A percentile compares a stretch with the other conserved stretches of the same genome.
Conservation (phyloP, 1,140 invertebrate species). For the Macrostomum lignano region DNA sequence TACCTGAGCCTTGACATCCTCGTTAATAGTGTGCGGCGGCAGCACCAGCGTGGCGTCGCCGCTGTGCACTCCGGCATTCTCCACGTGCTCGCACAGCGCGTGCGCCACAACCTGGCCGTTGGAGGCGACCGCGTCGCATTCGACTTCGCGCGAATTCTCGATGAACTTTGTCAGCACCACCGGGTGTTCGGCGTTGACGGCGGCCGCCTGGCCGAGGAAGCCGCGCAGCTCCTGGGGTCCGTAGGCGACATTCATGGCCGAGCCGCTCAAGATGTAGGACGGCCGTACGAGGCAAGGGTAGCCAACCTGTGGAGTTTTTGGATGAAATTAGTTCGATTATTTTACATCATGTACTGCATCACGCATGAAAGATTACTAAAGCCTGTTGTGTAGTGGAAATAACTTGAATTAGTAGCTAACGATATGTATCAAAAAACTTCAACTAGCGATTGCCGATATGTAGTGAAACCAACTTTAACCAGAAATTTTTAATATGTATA, state of each 20-base stretch:
- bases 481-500: too few species aligned
- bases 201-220: conserved; percentile 10
- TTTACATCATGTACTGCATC: too few species aligned
- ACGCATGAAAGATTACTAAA: too few species aligned
- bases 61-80: conserved; percentile 15
- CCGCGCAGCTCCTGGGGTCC: conserved; percentile 10
- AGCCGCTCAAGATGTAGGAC: conserved; percentile 14
- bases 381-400: too few species aligned
- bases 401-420: too few species aligned
- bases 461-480: too few species aligned
- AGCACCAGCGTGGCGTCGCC: conserved; percentile 13
- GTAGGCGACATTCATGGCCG: conserved; percentile 15
- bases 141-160: conserved; percentile 12
- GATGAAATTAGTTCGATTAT: too few species aligned
- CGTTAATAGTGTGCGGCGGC: conserved; percentile 60
- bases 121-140: conserved; percentile 14
- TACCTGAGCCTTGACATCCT: conserved; percentile 28
- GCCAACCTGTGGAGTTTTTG: too few species aligned
- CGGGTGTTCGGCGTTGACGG: conserved; percentile 9
- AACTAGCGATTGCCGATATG: too few species aligned
- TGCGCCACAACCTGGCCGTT: conserved; percentile 12
- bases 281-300: conserved; percentile 14
- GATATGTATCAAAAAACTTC: too few species aligned
- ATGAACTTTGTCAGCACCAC: conserved; percentile 16
- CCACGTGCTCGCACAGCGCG: conserved; percentile 14